A percentile compares a stretch with the other conserved stretches of the same genome.
phyloP scores from a whole-genome alignment of 2,888 invertebrate species.

The Cerastis leucographa region DNA sequence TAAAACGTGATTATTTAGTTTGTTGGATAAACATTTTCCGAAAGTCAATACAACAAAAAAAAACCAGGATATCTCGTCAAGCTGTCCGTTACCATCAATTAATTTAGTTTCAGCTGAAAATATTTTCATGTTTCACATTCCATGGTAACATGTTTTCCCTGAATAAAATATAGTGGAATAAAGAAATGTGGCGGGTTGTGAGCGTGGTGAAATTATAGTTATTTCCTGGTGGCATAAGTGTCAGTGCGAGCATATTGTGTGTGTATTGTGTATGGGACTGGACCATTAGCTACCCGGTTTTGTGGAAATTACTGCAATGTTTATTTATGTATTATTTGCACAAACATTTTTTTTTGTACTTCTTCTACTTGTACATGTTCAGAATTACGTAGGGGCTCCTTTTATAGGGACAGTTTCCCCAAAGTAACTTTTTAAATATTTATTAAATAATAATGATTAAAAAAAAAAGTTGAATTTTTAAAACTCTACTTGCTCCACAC shows the following conservation, averaged over 20 bases:
- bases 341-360: not conserved
- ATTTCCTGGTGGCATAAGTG: constrained; percentile 52
- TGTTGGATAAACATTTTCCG: not conserved
- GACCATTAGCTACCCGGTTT: constrained; percentile 42
- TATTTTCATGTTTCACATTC: constrained; percentile 35
- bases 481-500: no score
- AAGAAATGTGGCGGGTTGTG: constrained; percentile 43
- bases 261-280: constrained; percentile 39
- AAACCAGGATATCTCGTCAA: constrained; percentile 5
- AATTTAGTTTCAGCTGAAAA: constrained; percentile 34
- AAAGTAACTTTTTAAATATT: no score
- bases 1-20: not conserved
- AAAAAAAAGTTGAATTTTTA: no score
- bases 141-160: constrained; percentile 35
- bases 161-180: constrained; percentile 57
- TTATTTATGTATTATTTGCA: constrained; percentile 58
- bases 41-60: not conserved
- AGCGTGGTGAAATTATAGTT: constrained; percentile 51
- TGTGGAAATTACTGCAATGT: constrained; percentile 50
- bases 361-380: not conserved
- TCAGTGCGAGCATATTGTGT: constrained; percentile 42
- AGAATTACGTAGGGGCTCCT: no score
- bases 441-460: no score
- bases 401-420: not conserved
- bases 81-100: constrained; percentile 11